Evolutionary conservation across 1,140 invertebrate genomes (phyloP).

Genomic region (Liolophura sinensis): DNA sequence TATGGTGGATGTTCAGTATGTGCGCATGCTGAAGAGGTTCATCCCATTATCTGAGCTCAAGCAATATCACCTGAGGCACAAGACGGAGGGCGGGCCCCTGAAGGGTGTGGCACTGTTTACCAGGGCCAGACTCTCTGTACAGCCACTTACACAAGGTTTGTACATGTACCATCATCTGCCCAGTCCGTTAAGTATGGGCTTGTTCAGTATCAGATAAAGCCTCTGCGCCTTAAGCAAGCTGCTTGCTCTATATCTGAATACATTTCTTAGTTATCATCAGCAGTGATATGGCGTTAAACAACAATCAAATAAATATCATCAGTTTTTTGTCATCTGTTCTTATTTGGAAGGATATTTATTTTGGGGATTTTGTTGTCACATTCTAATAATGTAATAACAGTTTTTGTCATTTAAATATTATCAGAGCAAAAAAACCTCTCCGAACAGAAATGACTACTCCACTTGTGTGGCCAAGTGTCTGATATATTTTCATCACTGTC

Average conservation of each 20-base stretch:
- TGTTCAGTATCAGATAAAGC: background rate
- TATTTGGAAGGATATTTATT: no score
- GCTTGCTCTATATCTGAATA: background rate
- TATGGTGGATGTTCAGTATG: constrained; percentile 56
- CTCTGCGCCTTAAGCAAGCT: background rate
- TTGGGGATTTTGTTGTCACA: no score
- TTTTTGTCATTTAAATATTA: no score
- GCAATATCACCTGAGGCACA: constrained; percentile 43
- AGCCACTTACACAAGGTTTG: constrained; percentile 44
- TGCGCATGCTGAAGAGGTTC: constrained; percentile 44
- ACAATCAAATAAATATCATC: background rate
- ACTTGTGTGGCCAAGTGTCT: background rate
- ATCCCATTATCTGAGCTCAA: constrained; percentile 55
- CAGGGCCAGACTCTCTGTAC: constrained; percentile 45
- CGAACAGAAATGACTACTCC: no score
- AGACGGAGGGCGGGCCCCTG: constrained; percentile 44
- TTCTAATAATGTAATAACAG: no score
- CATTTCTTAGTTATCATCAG: background rate
- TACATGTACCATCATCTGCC: background rate
- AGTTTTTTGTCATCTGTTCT: no score
- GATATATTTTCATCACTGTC: background rate
- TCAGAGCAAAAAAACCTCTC: no score
- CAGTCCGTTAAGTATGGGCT: background rate
- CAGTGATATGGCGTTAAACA: background rate
- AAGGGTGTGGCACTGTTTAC: constrained; percentile 48